These are phyloP conservation scores for Hemibagrus wyckioides DNA, from an alignment of 2,113 vertebrate species.

Conservation along the genomic window DNA sequence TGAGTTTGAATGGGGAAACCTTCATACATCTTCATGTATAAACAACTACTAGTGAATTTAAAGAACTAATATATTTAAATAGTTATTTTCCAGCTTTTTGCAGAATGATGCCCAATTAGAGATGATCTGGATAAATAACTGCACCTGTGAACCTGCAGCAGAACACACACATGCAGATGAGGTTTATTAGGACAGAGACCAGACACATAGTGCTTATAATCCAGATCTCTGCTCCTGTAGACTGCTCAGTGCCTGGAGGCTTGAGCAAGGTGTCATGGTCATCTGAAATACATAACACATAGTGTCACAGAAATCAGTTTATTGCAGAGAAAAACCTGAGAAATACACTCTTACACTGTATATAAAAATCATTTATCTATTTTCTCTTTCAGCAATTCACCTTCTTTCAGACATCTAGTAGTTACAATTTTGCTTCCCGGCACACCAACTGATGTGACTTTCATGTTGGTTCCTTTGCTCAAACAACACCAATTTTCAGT, in stretches of 20 bases:
- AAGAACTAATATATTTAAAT: not conserved
- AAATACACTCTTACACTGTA: not conserved
- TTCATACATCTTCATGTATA: not conserved
- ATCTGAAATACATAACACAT: not conserved
- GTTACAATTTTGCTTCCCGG: not conserved
- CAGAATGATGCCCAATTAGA: not conserved
- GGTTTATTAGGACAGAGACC: not conserved
- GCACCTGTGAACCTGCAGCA: conserved; percentile 1
- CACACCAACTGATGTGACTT: not conserved
- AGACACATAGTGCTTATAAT: not conserved
- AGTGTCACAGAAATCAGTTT: not conserved
- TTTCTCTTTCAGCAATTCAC: not conserved
- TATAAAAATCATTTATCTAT: not conserved
- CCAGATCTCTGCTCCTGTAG: not conserved
- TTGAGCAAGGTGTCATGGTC: not conserved
- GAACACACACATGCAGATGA: not conserved
- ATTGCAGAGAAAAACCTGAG: not conserved
- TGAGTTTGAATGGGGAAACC: not conserved
- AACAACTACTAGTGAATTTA: not conserved
- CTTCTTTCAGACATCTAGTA: too few species aligned
- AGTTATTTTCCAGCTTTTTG: not conserved
- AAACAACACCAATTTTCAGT: too few species aligned
- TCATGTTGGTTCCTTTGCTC: too few species aligned
- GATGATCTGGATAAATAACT: not conserved
- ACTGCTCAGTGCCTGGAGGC: not conserved